Percentiles rank a stretch among this genome's conserved stretches.
phyloP scores from a whole-genome alignment of 2,113 vertebrate species.

The Vulpes vulpes region DNA sequence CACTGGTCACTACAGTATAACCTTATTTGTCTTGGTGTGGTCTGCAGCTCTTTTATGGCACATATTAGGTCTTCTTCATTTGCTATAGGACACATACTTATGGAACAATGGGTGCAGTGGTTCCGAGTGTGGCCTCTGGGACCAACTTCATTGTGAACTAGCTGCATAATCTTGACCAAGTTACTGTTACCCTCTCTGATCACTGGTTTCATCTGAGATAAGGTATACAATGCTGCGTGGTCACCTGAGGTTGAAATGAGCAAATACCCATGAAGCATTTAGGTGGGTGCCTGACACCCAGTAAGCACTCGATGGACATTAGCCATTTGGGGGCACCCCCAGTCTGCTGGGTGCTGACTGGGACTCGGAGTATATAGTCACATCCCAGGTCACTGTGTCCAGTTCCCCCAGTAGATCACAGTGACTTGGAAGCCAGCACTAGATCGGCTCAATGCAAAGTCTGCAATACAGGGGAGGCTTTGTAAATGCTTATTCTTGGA shows the following conservation, averaged over 20 bases:
- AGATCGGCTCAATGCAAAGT: not conserved
- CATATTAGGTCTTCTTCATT: not conserved
- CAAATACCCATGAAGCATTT: not conserved
- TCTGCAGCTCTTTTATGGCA: not conserved
- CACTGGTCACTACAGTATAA: not conserved
- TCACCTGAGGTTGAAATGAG: not conserved
- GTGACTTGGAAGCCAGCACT: not conserved
- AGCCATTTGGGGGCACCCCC: fast-evolving
- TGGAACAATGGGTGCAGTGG: too few species aligned
- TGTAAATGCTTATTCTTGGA: not conserved
- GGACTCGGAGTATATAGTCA: not conserved
- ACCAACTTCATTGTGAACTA: not conserved
- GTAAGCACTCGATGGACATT: not conserved
- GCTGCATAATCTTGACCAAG: not conserved
- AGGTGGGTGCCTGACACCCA: not conserved
- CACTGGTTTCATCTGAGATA: not conserved
- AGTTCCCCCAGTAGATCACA: not conserved
- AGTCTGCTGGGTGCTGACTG: not conserved
- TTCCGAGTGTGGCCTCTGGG: not conserved
- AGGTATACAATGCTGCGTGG: not conserved
- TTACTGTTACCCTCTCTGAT: not conserved
- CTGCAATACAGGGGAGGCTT: not conserved
- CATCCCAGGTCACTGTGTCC: not conserved
- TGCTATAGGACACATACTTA: not conserved
- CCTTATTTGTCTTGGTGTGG: not conserved